Percentiles rank a stretch among this genome's conserved stretches.
Evolutionary conservation across 2,113 vertebrate species (phyloP).

Genomic region (Saccopteryx leptura): DNA sequence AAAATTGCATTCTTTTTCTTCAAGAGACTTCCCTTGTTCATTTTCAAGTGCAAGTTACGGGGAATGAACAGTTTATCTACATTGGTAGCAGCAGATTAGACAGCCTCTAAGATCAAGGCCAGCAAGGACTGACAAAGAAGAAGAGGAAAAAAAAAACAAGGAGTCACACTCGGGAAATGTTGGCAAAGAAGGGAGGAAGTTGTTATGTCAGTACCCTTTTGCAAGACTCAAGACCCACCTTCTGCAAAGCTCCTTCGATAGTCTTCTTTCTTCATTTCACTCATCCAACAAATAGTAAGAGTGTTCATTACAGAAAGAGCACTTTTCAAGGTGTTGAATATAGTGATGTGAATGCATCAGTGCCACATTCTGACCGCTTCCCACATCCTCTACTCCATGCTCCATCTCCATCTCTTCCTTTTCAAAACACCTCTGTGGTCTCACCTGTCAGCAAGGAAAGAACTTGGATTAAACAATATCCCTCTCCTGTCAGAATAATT

Average conservation of each 20-base stretch:
- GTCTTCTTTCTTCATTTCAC: not conserved
- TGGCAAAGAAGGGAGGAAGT: not conserved
- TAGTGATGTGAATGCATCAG: not conserved
- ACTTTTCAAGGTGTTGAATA: not conserved
- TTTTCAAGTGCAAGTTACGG: not conserved
- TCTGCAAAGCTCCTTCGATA: not conserved
- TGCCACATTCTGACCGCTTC: not conserved
- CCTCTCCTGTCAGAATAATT: not conserved
- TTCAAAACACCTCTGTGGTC: not conserved
- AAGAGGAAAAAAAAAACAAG: not conserved
- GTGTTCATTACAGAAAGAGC: not conserved
- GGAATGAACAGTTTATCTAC: not conserved
- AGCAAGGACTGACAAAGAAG: not conserved
- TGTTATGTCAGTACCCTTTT: not conserved
- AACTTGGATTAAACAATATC: not conserved
- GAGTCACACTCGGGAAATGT: not conserved
- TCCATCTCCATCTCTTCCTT: not conserved
- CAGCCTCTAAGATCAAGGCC: not conserved
- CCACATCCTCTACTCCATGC: rapidly evolving
- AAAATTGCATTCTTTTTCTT: not conserved
- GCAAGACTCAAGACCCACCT: not conserved
- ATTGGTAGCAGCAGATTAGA: not conserved
- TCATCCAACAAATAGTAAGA: not conserved
- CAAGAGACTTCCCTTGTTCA: not conserved
- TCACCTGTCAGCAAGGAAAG: not conserved